Conservation (phyloP, 1,140 invertebrate genomes). For the Heliconius melpomene region DNA sequence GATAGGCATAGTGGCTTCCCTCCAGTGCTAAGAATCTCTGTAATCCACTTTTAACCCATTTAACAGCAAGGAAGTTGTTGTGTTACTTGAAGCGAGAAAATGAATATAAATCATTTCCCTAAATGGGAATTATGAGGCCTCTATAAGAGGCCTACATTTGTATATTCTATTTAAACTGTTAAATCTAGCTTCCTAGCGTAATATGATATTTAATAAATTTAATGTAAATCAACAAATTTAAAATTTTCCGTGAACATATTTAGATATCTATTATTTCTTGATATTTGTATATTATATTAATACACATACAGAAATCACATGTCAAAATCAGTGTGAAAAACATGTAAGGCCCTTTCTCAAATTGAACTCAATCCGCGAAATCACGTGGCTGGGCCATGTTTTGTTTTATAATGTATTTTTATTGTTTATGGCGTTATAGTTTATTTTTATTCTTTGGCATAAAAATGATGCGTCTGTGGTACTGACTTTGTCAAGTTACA, state of each 20-base stretch:
- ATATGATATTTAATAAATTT: no score
- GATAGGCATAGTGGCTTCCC: no score
- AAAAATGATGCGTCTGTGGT: not conserved
- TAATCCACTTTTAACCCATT: no score
- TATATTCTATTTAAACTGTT: not conserved
- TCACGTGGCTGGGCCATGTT: not conserved
- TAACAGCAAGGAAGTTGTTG: no score
- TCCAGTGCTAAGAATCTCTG: no score
- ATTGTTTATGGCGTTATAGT: not conserved
- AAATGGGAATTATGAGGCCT: no score
- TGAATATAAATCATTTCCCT: no score
- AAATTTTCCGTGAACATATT: not conserved
- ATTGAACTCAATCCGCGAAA: not conserved
- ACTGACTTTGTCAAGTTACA: not conserved
- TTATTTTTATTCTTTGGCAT: not conserved
- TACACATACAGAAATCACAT: not conserved
- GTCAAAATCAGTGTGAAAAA: not conserved
- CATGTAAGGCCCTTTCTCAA: not conserved
- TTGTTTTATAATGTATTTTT: not conserved
- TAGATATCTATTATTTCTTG: not conserved
- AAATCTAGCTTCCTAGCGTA: not conserved
- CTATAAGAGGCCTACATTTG: no score
- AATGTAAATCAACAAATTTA: not conserved
- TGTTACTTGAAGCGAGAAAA: no score
- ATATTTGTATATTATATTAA: not conserved